Percentiles rank a stretch among this genome's conserved stretches.
Evolutionary conservation across 1,140 invertebrate genomes (phyloP).

Genomic region (Zelostemma sp.): DNA sequence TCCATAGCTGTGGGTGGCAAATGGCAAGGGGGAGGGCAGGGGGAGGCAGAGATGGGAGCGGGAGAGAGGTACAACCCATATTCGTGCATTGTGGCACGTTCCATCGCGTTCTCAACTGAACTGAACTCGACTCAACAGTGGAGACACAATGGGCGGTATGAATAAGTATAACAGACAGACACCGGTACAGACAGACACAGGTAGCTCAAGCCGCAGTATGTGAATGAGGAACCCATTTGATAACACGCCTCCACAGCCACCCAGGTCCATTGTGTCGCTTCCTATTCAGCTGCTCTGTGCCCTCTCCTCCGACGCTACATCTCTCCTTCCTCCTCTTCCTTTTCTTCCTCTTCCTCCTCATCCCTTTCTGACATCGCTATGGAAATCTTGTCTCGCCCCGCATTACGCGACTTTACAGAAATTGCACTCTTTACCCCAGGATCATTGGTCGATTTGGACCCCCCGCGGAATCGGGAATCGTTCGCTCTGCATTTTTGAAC

Average conservation of each 20-base stretch:
- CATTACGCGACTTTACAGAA: constrained; percentile 43
- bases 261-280: constrained; percentile 70
- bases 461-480: no score
- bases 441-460: no score
- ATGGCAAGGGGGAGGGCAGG: constrained; percentile 35
- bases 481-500: no score
- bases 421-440: no score
- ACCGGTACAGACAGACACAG: constrained; percentile 70
- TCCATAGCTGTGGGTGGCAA: constrained; percentile 53
- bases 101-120: constrained; percentile 71
- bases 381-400: constrained; percentile 56
- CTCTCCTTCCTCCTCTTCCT: constrained; percentile 32
- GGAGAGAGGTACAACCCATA: constrained; percentile 61
- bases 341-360: constrained; percentile 20
- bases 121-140: constrained; percentile 68
- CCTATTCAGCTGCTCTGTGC: constrained; percentile 69
- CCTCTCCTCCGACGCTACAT: constrained; percentile 47
- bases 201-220: constrained; percentile 68
- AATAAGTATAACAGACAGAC: constrained; percentile 72
- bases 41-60: constrained; percentile 25
- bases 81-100: constrained; percentile 71
- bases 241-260: constrained; percentile 70
- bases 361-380: constrained; percentile 50
- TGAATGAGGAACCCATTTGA: constrained; percentile 72
- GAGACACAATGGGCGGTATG: constrained; percentile 66